phyloP scores from a whole-genome alignment of 2,113 vertebrate species.

The Sterrhoptilus dennistouni region DNA sequence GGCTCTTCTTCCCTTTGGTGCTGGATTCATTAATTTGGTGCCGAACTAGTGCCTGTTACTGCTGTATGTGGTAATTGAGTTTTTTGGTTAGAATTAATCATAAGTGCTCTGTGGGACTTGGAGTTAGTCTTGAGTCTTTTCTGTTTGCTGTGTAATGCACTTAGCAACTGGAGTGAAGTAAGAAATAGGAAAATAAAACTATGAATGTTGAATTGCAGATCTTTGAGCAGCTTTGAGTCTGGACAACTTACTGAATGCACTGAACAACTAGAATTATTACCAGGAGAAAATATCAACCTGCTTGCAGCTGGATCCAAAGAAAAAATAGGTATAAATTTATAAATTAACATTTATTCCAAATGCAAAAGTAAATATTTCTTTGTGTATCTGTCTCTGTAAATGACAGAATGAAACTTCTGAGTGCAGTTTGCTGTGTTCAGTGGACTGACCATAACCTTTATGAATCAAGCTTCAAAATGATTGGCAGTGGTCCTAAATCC shows the following conservation, averaged over 20 bases:
- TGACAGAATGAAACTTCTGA: background rate
- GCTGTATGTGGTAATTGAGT: background rate
- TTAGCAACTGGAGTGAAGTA: background rate
- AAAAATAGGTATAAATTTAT: slow-evolving; percentile 85
- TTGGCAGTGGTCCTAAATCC: background rate
- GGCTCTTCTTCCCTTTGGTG: background rate
- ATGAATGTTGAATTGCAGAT: slow-evolving; percentile 74
- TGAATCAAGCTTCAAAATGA: background rate
- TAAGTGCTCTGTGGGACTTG: background rate
- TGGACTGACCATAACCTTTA: background rate
- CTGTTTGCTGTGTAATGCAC: background rate
- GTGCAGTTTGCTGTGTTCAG: background rate
- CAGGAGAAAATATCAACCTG: slow-evolving; percentile 91
- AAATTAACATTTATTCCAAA: background rate
- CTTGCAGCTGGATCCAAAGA: slow-evolving; percentile 87
- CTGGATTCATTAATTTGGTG: background rate
- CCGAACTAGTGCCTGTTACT: background rate
- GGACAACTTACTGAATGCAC: slow-evolving; percentile 88
- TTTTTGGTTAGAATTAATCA: background rate
- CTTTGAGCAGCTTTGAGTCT: slow-evolving; percentile 91
- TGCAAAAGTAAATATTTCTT: background rate
- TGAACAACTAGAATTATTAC: slow-evolving; percentile 90
- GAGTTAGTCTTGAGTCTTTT: background rate
- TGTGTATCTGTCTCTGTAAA: background rate
- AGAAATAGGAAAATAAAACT: slow-evolving; percentile 11